Evolutionary conservation across 2,113 vertebrate species (phyloP).

Genomic region (Anseranas semipalmata): DNA sequence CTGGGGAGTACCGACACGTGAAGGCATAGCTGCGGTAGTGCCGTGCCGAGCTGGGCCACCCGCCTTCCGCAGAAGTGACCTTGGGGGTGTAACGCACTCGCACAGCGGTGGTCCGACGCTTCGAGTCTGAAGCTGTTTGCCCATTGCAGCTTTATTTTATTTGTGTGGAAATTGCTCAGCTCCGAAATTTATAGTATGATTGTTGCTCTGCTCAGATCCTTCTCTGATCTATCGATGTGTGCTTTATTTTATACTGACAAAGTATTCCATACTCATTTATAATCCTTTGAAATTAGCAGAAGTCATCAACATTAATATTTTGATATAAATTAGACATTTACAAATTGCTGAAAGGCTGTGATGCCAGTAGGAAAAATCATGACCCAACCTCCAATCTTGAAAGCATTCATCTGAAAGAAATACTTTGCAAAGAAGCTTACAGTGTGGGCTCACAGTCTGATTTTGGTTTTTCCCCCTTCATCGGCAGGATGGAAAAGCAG

Average conservation of each 20-base stretch:
- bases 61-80: neutral
- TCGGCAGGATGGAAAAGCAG: neutral
- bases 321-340: neutral
- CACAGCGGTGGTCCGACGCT: neutral
- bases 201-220: slow-evolving; percentile 31
- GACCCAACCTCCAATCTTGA: neutral
- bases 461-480: neutral
- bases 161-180: slow-evolving; percentile 13
- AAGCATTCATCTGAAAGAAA: neutral
- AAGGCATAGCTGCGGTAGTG: neutral
- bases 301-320: slow-evolving; percentile 3
- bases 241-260: slow-evolving; percentile 49
- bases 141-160: neutral
- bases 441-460: neutral
- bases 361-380: neutral
- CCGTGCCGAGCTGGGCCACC: neutral
- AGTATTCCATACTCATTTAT: neutral
- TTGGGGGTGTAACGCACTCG: slow-evolving; percentile 8
- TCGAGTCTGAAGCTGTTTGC: slow-evolving; percentile 45
- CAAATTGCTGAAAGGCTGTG: neutral
- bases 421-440: neutral
- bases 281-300: slow-evolving; percentile 24
- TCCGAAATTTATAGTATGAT: slow-evolving; percentile 41
- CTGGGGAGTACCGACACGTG: neutral
- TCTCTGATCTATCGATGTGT: slow-evolving; percentile 23